phyloP scores from a whole-genome alignment of 2,888 invertebrate species.

The Cistogaster globosa region DNA sequence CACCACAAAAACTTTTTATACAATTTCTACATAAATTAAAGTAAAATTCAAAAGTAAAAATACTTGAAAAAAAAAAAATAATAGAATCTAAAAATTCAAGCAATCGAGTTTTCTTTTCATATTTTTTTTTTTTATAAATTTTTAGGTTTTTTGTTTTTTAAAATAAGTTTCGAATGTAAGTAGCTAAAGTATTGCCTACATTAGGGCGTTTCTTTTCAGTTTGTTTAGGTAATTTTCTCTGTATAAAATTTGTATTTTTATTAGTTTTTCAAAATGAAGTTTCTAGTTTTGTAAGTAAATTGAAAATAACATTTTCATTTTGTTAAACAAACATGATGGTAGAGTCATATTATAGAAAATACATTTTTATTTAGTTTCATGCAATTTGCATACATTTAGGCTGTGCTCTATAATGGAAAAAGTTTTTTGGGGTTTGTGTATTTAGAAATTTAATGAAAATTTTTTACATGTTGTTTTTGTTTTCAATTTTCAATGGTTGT shows the following conservation, averaged over 20 bases:
- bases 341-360: slow-evolving; percentile 32
- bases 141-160: neutral
- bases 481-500: slow-evolving; percentile 51
- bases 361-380: slow-evolving; percentile 30
- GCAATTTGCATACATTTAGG: slow-evolving; percentile 66
- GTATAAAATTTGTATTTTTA: slow-evolving; percentile 60
- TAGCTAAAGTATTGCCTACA: slow-evolving; percentile 50
- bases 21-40: slow-evolving; percentile 11
- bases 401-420: slow-evolving; percentile 55
- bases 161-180: neutral
- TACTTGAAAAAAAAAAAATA: slow-evolving; percentile 32
- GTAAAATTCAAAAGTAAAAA: slow-evolving; percentile 28
- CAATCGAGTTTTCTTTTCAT: neutral
- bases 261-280: slow-evolving; percentile 50
- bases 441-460: slow-evolving; percentile 33
- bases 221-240: slow-evolving; percentile 59
- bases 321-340: slow-evolving; percentile 50
- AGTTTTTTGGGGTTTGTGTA: slow-evolving; percentile 52
- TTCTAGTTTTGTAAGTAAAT: slow-evolving; percentile 44
- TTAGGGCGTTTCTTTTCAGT: slow-evolving; percentile 59
- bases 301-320: slow-evolving; percentile 67
- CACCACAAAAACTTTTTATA: slow-evolving; percentile 19
- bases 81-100: slow-evolving; percentile 42
- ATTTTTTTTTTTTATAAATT: neutral
- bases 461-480: neutral